A percentile compares a stretch with the other conserved stretches of the same genome.
Conservation (phyloP, 2,888 invertebrate species). For the Isotomurus palustris region DNA sequence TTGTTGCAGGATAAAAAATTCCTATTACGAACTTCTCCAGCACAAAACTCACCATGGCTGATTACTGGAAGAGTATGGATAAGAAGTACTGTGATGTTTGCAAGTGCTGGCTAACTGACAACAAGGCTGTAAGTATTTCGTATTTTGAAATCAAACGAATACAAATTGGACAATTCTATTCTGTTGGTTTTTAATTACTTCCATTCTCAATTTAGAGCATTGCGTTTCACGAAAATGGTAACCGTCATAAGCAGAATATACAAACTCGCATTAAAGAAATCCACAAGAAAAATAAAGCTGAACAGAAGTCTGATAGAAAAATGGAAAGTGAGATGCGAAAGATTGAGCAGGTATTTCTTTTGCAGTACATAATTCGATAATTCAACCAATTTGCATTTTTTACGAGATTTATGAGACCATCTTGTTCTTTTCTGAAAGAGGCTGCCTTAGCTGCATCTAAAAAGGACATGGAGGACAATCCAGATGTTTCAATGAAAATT, state of each 20-base stretch:
- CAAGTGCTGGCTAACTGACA: slow-evolving; percentile 97
- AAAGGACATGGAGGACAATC: slow-evolving; percentile 71
- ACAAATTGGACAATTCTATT: slow-evolving; percentile 9
- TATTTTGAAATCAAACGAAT: not conserved
- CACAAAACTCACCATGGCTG: slow-evolving; percentile 57
- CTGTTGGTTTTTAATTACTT: slow-evolving; percentile 14
- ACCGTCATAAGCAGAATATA: slow-evolving; percentile 86
- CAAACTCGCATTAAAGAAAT: slow-evolving; percentile 78
- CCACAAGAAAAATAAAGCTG: slow-evolving; percentile 74
- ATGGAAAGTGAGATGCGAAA: slow-evolving; percentile 70
- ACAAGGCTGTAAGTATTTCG: slow-evolving; percentile 66
- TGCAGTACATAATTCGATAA: not conserved
- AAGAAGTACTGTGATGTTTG: slow-evolving; percentile 96
- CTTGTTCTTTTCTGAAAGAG: slow-evolving; percentile 45
- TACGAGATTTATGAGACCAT: no score
- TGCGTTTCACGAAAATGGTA: slow-evolving; percentile 90
- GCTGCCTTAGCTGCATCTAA: slow-evolving; percentile 83
- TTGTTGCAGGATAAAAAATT: not conserved
- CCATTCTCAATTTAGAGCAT: slow-evolving; percentile 64
- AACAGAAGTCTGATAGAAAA: slow-evolving; percentile 71
- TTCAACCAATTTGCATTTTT: not conserved
- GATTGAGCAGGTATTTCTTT: slow-evolving; percentile 67
- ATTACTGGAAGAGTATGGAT: slow-evolving; percentile 94
- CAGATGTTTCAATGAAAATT: slow-evolving; percentile 53
- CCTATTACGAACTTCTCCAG: not conserved